Evolutionary conservation across 2,888 invertebrate genomes (phyloP), one percentile per base, ranked within the genome.

Genomic region (Pemphredon lugubris): DNA sequence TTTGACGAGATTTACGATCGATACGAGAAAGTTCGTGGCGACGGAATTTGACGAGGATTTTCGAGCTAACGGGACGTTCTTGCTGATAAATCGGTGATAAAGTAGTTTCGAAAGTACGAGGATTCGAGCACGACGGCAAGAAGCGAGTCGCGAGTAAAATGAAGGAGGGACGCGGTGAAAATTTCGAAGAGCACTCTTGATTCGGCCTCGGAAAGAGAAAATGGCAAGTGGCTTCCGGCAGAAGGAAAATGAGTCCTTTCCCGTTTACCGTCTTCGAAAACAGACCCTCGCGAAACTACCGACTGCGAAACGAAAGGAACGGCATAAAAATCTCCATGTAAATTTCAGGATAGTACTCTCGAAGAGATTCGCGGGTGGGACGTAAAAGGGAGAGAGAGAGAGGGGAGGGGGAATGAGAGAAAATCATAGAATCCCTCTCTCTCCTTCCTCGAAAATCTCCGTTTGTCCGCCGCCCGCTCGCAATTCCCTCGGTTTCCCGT

Each of bases 361-460:
- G 42, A 44, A 14, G 39, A 9, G 44, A 47, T 30, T 40, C 32
- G 20, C 51, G 14, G 14, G 37, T 37, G 37, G 45, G 9, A 26
- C n/a, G 47, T 5, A 26, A 48, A 16, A 48, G 16, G 30, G 5
- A 21, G 40, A 14, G 11, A 26, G 53, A 4, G 21, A 23, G 21
- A 26, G 40, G 11, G 7, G 2, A 11, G 2, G 34, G 16, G 6
- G 26, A 14, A 32, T 14, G 21, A 16, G 50, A 67, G 53, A 60
- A 53, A 39, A 50, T 48, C 37, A 23, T n/a, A n/a, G n/a, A n/a
- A n/a, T n/a, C n/a, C n/a, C n/a, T n/a, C n/a, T n/a, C n/a, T n/a
- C n/a, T n/a, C 42, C 53, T 64, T 54, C 42, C 70, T 26, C 50
- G 47, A 42, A 55, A 55, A 45, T 64, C 50, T 55, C 50, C 40